Base-by-base conservation (phyloP, 1,140 invertebrate genomes). In the Sitophilus oryzae region DNA sequence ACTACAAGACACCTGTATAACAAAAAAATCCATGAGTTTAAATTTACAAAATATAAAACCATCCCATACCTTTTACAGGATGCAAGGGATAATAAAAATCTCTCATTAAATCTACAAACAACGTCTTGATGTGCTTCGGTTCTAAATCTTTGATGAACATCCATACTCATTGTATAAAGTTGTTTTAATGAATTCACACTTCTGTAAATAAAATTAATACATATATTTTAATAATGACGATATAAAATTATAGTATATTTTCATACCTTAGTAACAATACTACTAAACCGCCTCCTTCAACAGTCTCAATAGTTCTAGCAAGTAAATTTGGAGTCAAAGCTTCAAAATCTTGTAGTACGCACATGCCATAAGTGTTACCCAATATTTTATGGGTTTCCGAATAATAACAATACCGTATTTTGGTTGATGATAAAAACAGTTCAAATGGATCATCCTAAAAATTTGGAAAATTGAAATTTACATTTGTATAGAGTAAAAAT, bases 311-410 rank as follows among this genome's bases (percentile, higher is more conserved):
- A 4, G 96, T 98, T 58, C 96, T 77, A 0, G 97, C 97, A 66
- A 99, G 76, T 37, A 98, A 78, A 74, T 99, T 99, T 4, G 97
- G 97, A n/a, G 96, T 99, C 0, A 99, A 65, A 2, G 96, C 96
- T 79, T 99, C 96, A 79, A 99, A 99, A 77, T 99, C 96, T 85
- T 97, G 94, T 52, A 98, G 76, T 52, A 99, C 84, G 76, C 93
- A 95, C 80, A 97, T 96, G 50, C 94, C 95, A 77, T 89, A 99
- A 0, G 96, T 99, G 59, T 96, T 93, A 47, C 97, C 97, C 1
- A 99, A 78, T 70, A 99, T 97, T 66, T 94, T 94, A 71, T 98
- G 93, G 6, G 96, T 98, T 73, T 99, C 96, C 2, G 85, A 85
- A 72, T 99, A 99, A 74, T 98, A 99, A 73, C 94, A 90, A 63